These are phyloP conservation scores for Eciton burchellii DNA, from an alignment of 1,140 invertebrate genomes.

Conservation along the genomic window DNA sequence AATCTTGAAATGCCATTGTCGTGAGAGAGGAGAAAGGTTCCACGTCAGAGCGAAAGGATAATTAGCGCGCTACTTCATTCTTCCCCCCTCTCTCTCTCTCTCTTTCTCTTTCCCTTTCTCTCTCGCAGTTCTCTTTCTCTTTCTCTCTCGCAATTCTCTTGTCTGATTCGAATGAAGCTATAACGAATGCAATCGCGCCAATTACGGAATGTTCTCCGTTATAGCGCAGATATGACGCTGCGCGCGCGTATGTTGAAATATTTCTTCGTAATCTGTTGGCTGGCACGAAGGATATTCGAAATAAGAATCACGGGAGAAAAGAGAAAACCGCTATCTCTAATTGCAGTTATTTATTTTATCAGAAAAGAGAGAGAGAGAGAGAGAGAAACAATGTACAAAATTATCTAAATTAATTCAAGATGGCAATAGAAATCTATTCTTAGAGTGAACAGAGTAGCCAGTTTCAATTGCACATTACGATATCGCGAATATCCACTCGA, in stretches of 20 bases:
- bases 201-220: not conserved
- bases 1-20: constrained; percentile 34
- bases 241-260: not conserved
- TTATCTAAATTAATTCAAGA: not conserved
- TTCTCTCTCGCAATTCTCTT: not conserved
- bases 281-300: not conserved
- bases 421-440: not conserved
- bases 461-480: not conserved
- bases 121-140: not conserved
- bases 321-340: not conserved
- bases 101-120: not conserved
- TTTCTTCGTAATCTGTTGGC: not conserved
- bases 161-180: not conserved
- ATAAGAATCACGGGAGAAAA: not conserved
- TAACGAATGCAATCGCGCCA: not conserved
- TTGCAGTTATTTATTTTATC: constrained; percentile 10
- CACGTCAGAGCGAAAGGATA: not conserved
- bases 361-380: not conserved
- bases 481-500: not conserved
- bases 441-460: not conserved
- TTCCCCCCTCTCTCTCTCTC: not conserved
- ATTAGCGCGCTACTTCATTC: not conserved
- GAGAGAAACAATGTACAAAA: not conserved
- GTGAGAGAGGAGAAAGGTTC: constrained; percentile 1
- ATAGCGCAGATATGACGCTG: not conserved